Base-by-base conservation (phyloP, 2,888 invertebrate species). In the Masnerella sp. region DNA sequence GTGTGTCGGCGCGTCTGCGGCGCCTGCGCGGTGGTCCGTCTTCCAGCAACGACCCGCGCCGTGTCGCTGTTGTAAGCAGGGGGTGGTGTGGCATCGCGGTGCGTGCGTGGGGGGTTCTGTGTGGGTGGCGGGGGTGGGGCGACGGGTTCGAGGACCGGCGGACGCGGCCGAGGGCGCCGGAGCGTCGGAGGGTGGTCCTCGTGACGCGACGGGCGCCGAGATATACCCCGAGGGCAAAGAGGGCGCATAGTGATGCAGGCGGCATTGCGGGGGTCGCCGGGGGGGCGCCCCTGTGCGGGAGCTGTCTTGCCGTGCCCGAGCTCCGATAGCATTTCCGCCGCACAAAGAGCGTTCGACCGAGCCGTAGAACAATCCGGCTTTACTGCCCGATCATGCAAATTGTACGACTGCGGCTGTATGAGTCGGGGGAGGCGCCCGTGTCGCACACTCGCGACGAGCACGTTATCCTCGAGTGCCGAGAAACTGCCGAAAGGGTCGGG, bases 231-330 rank as follows among this genome's bases (percentile, higher is more conserved):
- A 78, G 80, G 82, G 80, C 80, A 82, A 81, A 82, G 80, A 82
- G 82, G 82, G 82, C 82, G 82, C 82, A 67, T 82, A 86, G 83
- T 85, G 83, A 83, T 83, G 84, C 82, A 83, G 79, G 79, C 80
- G 80, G 80, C 79, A 79, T 82, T 83, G 78, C 80, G 78, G 80
- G 79, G 82, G 80, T 82, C 81, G 78, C 72, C 77, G 73, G 74
- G 69, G 68, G 74, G 69, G 43, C 17, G 42, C 45, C 18, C 45
- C 58, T 38, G 54, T n/a, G n/a, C n/a, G n/a, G n/a, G n/a, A n/a
- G n/a, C n/a, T n/a, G n/a, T n/a, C 49, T 56, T 68, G 58, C 59
- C 68, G 51, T 59, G 56, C 52, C 59, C 59, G 32, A 51, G n/a
- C n/a, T n/a, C n/a, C n/a, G n/a, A n/a, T n/a, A n/a, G n/a, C n/a